phyloP scores from a whole-genome alignment of 1,140 invertebrate genomes.

The Bombus terrestris region DNA sequence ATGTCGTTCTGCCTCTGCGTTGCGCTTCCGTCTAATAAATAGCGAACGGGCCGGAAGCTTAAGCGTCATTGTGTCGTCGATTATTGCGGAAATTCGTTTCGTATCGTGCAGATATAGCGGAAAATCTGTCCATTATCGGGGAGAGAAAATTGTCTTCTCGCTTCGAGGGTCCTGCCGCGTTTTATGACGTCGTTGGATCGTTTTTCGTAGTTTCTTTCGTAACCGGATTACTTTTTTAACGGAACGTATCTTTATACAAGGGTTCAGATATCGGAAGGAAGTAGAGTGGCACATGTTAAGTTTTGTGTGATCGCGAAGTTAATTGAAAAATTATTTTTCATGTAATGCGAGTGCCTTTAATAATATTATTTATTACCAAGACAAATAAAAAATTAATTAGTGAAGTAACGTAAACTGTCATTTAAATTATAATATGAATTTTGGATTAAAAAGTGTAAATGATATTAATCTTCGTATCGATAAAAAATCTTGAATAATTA shows the following conservation, averaged over 20 bases:
- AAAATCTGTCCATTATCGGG: slow-evolving; percentile 21
- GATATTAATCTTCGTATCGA: not conserved
- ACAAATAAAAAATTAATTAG: not conserved
- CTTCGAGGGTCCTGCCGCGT: not conserved
- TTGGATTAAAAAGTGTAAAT: too few relatives aligned
- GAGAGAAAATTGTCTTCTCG: not conserved
- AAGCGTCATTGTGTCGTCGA: slow-evolving; percentile 16
- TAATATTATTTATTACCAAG: not conserved
- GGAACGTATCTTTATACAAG: not conserved
- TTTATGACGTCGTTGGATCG: not conserved
- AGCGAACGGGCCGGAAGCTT: slow-evolving; percentile 2
- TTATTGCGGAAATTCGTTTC: slow-evolving; percentile 19
- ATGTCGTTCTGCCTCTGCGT: slow-evolving; percentile 49
- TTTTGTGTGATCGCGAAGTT: not conserved
- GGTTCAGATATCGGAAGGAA: not conserved
- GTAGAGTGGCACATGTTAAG: too few relatives aligned
- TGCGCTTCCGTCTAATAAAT: slow-evolving; percentile 35
- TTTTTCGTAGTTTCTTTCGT: not conserved
- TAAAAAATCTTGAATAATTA: not conserved
- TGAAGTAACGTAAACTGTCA: not conserved
- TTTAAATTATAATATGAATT: not conserved
- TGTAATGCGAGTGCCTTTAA: not conserved
- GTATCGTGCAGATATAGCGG: slow-evolving; percentile 21
- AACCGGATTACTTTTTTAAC: not conserved
- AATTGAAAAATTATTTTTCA: not conserved